Percentiles rank a stretch among this genome's conserved stretches.
phyloP scores from a whole-genome alignment of 2,888 invertebrate genomes.

The Anaspis maculata region DNA sequence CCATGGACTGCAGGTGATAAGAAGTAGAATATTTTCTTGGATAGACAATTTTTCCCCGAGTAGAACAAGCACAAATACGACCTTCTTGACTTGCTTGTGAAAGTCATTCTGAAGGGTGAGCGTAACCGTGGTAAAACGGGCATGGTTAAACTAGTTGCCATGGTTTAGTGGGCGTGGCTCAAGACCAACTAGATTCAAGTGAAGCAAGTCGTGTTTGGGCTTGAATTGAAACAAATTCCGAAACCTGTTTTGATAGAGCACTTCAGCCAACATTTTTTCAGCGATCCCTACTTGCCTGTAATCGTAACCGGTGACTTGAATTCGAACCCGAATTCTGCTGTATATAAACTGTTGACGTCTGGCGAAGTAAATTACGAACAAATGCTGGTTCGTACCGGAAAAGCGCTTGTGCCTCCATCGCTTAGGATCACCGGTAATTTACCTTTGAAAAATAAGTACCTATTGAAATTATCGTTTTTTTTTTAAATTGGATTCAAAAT shows the following conservation, averaged over 20 bases:
- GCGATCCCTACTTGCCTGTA: conserved; percentile 56
- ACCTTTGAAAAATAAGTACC: background rate
- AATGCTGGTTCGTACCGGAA: conserved; percentile 26
- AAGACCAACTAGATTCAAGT: too few species aligned
- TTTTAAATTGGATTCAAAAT: conserved; percentile 5
- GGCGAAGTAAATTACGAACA: conserved; percentile 50
- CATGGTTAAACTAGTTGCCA: too few species aligned
- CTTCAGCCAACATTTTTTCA: too few species aligned
- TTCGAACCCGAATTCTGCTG: conserved; percentile 62
- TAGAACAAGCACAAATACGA: too few species aligned
- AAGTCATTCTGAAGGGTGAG: too few species aligned
- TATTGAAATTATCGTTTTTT: conserved; percentile 5
- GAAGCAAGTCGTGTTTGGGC: too few species aligned
- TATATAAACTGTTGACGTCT: conserved; percentile 59
- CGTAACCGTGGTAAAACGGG: too few species aligned
- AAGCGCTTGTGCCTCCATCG: conserved; percentile 28
- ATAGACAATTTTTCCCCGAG: too few species aligned
- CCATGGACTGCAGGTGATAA: background rate
- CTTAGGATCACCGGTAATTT: conserved; percentile 45
- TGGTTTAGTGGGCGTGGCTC: too few species aligned
- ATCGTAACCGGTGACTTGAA: conserved; percentile 94
- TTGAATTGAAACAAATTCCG: too few species aligned
- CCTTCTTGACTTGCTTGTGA: too few species aligned
- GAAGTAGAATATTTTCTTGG: background rate
- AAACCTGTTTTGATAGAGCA: too few species aligned